phyloP scores from a whole-genome alignment of 1,140 invertebrate species.

The Paraescarpia echinospica region DNA sequence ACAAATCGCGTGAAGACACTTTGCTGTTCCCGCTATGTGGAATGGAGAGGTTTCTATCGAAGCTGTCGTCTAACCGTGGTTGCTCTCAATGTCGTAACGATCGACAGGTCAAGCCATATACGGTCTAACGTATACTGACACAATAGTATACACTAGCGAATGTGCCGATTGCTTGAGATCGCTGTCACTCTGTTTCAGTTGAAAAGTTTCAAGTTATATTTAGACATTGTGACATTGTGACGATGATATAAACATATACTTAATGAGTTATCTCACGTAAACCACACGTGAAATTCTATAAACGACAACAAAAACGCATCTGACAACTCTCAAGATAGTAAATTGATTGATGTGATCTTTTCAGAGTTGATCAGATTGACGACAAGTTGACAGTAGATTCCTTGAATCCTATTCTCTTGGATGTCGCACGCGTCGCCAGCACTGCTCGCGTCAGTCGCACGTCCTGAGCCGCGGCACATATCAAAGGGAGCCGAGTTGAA shows the following conservation, averaged over 20 bases:
- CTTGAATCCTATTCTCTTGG: not conserved
- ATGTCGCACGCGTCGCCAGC: not conserved
- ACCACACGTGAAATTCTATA: not conserved
- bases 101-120: not conserved
- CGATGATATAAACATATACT: no score
- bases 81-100: not conserved
- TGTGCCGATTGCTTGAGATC: no score
- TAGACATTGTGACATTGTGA: no score
- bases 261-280: no score
- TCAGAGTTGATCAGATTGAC: not conserved
- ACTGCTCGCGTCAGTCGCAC: not conserved
- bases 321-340: not conserved
- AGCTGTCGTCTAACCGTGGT: not conserved
- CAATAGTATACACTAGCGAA: no score
- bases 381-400: not conserved
- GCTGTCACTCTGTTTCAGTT: no score
- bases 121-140: not conserved
- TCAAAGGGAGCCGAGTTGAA: not conserved
- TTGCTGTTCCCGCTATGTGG: not conserved
- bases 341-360: not conserved
- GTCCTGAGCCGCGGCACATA: not conserved
- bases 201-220: no score
- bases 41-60: not conserved
- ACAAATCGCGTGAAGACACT: not conserved
- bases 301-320: not conserved